Evolutionary conservation across 2,113 vertebrate genomes (phyloP), one percentile per base, ranked within the genome.

Genomic region (Takifugu bimaculatus): DNA sequence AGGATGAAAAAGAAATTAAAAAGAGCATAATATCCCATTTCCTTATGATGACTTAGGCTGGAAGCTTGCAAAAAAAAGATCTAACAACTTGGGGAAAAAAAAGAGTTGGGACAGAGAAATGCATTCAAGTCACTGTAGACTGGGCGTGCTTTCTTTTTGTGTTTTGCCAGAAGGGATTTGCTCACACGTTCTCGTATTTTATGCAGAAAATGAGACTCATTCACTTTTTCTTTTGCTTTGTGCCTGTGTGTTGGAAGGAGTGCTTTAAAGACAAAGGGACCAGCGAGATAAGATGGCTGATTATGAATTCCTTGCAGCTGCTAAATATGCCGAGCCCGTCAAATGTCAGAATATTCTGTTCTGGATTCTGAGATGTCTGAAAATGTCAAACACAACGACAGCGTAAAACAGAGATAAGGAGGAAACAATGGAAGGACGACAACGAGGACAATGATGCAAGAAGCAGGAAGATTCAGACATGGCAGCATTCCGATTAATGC

Each of bases 281-380:
- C 60, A 59, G 65, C 52, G 68, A 72, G 56, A 67, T 81, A 69
- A 77, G 47, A 27, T n/a, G 61, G 67, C 48, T 77, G 81, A 78
- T 85, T 80, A 71, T 69, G 64, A 75, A 82, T 85, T 79, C 63
- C 69, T 42, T 64, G 57, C 77, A 47, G n/a, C 67, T 32, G 63
- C 70, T 86, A 74, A 81, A 89, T 65, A 64, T 84, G 70, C 77
- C 75, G 52, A 77, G 43, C 69, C 75, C 56, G 74, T 57, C 70
- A 88, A 89, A 88, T 86, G 84, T 86, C 88, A 89, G 75, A 77
- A 83, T 75, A 82, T 77, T 85, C 82, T 68, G 83, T 86, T 81
- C 80, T 74, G 67, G 78, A 83, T 81, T 84, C 77, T 77, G 86
- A 91, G 79, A 79, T 54, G 65, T 75, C 71, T 72, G 81, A 74